phyloP scores from a whole-genome alignment of 2,888 invertebrate species.

The Lypha dubia region DNA sequence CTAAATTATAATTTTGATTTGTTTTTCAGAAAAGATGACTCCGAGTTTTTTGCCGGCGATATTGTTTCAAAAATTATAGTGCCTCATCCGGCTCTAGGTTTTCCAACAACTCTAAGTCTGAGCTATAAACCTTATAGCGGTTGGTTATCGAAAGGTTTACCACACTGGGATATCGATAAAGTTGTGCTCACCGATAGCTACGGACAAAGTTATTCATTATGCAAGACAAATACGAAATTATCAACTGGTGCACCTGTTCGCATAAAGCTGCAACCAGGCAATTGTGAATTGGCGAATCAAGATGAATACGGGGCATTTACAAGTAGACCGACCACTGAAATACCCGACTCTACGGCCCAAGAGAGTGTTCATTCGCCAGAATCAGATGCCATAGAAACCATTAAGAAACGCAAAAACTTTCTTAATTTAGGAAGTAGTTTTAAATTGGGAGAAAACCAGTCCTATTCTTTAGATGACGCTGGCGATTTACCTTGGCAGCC shows the following conservation, averaged over 20 bases:
- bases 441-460: constrained; percentile 80
- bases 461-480: constrained; percentile 76
- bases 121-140: constrained; percentile 95
- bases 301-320: constrained; percentile 80
- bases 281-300: constrained; percentile 88
- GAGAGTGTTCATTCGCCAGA: constrained; percentile 74
- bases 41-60: constrained; percentile 88
- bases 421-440: constrained; percentile 82
- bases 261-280: constrained; percentile 89
- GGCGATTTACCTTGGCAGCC: constrained; percentile 85
- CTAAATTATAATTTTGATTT: neutral
- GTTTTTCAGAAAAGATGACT: constrained; percentile 89
- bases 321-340: constrained; percentile 72
- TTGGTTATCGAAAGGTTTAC: constrained; percentile 93
- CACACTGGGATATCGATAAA: constrained; percentile 92
- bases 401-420: constrained; percentile 82
- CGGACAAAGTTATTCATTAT: constrained; percentile 92
- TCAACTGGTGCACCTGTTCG: constrained; percentile 89
- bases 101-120: constrained; percentile 89
- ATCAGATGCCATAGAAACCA: constrained; percentile 80
- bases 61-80: constrained; percentile 92
- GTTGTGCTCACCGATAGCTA: constrained; percentile 93
- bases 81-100: constrained; percentile 93
- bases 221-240: constrained; percentile 89
- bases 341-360: constrained; percentile 78